Base-by-base conservation (phyloP, 1,140 invertebrate species). In the Drosophila sp. region DNA sequence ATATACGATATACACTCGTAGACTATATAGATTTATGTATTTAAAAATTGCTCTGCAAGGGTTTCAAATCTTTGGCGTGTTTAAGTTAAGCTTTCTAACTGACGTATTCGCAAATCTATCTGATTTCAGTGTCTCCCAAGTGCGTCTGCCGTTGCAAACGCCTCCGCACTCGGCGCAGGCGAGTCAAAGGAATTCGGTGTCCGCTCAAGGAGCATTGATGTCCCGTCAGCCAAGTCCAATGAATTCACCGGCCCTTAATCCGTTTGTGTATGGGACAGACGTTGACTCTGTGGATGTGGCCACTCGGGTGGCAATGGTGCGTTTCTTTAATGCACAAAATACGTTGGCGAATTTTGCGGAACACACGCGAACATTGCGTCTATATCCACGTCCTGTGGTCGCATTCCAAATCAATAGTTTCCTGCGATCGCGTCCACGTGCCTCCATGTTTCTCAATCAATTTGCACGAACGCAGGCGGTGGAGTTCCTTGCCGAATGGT, bases 371-470 rank as follows among this genome's bases (percentile, higher is more conserved):
- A 99, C 98, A 0, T 92, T 99, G 16, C 94, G 99, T 6, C 93
- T 99, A 0, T 99, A 99, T 93, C 99, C 99, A 0, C 93, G 99
- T 56, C 99, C 99, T 0, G 99, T 99, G 8, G 99, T 99, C 7
- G 98, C 98, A 7, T 99, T 99, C 90, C 99, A 99, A 93, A 97
- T 99, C 50, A 99, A 99, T 89, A 99, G 98, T 76, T 99, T 99
- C 89, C 93, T 99, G 0, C 94, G 98, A 59, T 99, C 98, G 4
- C 93, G 99, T 38, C 97, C 98, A 1, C 93, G 97, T 69, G 95
- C 96, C 6, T 97, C 97, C 7, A 93, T 95, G 54, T 99, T 99
- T 92, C 94, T 99, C 18, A 96, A 96, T 74, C 95, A 96, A 87
- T 97, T 99, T 92, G 97, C 98, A 2, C 93, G 96, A 72, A 97